Evolutionary conservation across 64 coral and sea anemone species (phyloP).

Genomic region (Anthopleura sola): DNA sequence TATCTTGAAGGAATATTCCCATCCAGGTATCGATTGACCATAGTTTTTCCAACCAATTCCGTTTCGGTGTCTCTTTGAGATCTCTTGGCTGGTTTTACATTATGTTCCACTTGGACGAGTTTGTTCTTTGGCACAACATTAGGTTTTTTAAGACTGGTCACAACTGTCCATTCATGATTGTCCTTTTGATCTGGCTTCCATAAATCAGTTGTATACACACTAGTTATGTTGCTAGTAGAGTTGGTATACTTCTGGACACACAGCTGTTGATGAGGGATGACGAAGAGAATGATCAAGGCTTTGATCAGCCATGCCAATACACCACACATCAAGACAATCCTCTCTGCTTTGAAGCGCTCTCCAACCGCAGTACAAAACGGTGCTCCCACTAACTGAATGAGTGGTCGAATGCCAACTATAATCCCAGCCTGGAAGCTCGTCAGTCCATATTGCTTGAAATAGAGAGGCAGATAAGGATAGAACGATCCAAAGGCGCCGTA

Average conservation of each 20-base stretch:
- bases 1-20: not conserved
- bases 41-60: not conserved
- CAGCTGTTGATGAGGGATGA: slow-evolving; percentile 51
- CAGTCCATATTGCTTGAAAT: slow-evolving; percentile 75
- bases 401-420: slow-evolving; percentile 57
- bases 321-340: slow-evolving; percentile 44
- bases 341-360: slow-evolving; percentile 63
- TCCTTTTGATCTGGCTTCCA: slow-evolving; percentile 10
- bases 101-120: not conserved
- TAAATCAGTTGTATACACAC: slow-evolving; percentile 43
- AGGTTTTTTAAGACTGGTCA: not conserved
- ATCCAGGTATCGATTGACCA: not conserved
- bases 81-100: not conserved
- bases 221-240: slow-evolving; percentile 35
- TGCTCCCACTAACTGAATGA: slow-evolving; percentile 65
- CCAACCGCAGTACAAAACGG: slow-evolving; percentile 73
- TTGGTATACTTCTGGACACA: slow-evolving; percentile 61
- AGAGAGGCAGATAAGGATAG: slow-evolving; percentile 13
- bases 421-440: slow-evolving; percentile 41
- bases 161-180: not conserved
- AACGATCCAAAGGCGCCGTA: slow-evolving; percentile 5
- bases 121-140: not conserved
- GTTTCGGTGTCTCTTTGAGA: not conserved
- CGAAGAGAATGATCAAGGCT: slow-evolving; percentile 38
- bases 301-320: slow-evolving; percentile 75